These are phyloP conservation scores for Crocodylus rhombifer DNA, from an alignment of 2,797 vertebrate species.

Conservation along the genomic window DNA sequence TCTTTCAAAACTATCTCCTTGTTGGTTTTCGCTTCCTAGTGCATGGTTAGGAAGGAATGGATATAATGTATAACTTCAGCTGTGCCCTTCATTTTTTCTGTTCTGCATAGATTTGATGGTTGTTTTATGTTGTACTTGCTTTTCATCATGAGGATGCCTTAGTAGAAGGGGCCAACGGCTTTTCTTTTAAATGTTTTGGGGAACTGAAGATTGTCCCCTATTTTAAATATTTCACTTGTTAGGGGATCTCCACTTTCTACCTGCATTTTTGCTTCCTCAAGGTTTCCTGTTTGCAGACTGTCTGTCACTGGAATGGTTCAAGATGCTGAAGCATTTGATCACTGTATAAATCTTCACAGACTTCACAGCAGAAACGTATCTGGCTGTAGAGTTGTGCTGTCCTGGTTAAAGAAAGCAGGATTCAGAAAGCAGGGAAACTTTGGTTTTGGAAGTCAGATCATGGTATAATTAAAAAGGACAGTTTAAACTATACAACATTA, in stretches of 20 bases:
- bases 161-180: background rate
- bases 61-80: background rate
- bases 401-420: slow-evolving; percentile 52
- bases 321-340: slow-evolving; percentile 76
- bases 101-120: background rate
- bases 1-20: background rate
- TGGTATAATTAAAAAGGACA: background rate
- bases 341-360: slow-evolving; percentile 76
- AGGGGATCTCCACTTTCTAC: slow-evolving; percentile 60
- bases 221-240: slow-evolving; percentile 41
- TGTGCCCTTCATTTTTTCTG: background rate
- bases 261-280: slow-evolving; percentile 75
- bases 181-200: slow-evolving; percentile 13
- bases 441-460: background rate
- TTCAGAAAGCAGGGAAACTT: slow-evolving; percentile 14
- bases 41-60: background rate
- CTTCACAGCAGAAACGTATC: slow-evolving; percentile 63
- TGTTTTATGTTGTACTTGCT: background rate
- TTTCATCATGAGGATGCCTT: background rate
- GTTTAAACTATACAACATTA: background rate
- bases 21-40: background rate
- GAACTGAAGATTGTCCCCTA: background rate
- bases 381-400: slow-evolving; percentile 59
- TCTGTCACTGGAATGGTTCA: slow-evolving; percentile 76
- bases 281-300: slow-evolving; percentile 74